Percentiles rank a stretch among this genome's conserved stretches.
Conservation (phyloP, 2,797 vertebrate genomes). For the Poeciliopsis infans region DNA sequence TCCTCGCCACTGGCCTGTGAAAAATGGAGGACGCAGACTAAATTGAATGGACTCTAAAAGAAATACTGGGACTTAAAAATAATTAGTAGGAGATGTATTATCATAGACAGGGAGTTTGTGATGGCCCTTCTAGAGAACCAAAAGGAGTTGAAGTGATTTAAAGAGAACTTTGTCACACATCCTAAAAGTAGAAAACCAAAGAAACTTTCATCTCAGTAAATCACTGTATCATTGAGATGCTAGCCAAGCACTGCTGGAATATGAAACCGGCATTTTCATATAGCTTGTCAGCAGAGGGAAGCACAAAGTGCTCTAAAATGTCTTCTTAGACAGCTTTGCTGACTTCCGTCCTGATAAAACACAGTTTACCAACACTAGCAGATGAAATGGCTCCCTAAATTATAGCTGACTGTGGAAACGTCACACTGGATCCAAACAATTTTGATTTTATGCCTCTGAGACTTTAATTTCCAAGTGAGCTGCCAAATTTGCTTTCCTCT, state of each 20-base stretch:
- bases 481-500: background rate
- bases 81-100: background rate
- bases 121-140: background rate
- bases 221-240: background rate
- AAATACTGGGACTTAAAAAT: constrained; percentile 24
- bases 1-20: constrained; percentile 83
- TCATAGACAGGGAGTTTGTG: background rate
- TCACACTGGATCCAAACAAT: background rate
- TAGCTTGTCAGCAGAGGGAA: background rate
- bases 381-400: background rate
- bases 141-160: background rate
- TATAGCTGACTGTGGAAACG: background rate
- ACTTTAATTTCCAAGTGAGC: background rate
- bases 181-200: background rate
- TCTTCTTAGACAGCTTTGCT: background rate
- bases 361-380: background rate
- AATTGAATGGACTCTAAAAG: background rate
- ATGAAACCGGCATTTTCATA: background rate
- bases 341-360: background rate
- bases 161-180: background rate
- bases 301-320: background rate
- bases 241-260: background rate
- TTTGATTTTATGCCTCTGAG: background rate
- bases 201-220: background rate
- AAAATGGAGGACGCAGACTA: background rate